Conservation (phyloP, 2,113 vertebrate genomes). For the western clawed frog (Xenopus tropicalis) region DNA sequence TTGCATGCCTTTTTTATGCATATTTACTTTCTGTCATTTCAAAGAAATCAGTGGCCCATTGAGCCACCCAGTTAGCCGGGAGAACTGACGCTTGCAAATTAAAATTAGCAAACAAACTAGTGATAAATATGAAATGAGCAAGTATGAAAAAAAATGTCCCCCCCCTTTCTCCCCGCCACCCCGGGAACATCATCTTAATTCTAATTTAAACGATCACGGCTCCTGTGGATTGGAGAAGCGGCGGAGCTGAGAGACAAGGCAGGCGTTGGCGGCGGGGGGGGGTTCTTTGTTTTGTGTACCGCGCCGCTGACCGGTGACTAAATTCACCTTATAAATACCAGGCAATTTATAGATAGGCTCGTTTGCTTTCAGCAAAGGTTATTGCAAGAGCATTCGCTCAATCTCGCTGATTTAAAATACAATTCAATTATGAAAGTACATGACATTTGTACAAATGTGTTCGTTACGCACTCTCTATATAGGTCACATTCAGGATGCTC, state of each 20-base stretch:
- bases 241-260: background rate
- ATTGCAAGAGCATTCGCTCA: background rate
- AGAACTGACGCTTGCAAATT: conserved; percentile 97
- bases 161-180: background rate
- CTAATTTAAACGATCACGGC: conserved; percentile 67
- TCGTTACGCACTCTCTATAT: background rate
- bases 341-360: conserved; percentile 1
- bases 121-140: conserved; percentile 94
- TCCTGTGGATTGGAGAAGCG: background rate
- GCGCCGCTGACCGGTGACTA: background rate
- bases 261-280: no score
- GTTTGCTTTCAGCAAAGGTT: conserved; percentile 8
- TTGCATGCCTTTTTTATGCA: conserved; percentile 98
- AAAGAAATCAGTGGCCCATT: conserved; percentile 97
- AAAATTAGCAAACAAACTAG: conserved; percentile 98
- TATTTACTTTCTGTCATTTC: conserved; percentile 99
- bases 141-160: conserved; percentile 63
- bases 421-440: conserved; percentile 22
- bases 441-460: conserved; percentile 12
- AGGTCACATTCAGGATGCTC: background rate
- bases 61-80: conserved; percentile 87
- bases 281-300: background rate
- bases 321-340: conserved; percentile 12
- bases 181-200: conserved; percentile 66
- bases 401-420: conserved; percentile 1